Conservation (phyloP, 1,140 invertebrate genomes). For the Harlomillsia oculata region DNA sequence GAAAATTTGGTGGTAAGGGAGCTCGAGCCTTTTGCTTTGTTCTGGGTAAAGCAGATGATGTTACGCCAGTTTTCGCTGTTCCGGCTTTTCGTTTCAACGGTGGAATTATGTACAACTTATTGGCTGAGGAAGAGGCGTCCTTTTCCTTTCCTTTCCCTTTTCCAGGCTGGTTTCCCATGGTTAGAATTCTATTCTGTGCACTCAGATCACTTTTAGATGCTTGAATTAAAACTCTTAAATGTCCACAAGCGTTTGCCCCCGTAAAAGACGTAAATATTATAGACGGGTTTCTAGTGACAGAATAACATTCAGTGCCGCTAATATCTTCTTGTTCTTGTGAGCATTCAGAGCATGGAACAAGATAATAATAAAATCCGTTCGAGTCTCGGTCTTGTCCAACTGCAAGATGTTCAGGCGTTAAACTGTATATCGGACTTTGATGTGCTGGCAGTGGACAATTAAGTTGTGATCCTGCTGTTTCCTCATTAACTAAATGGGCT, state of each 20-base stretch:
- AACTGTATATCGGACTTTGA: not conserved
- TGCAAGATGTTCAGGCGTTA: not conserved
- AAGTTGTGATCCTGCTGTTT: no score
- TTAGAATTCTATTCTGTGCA: not conserved
- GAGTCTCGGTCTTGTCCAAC: not conserved
- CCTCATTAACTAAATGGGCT: no score
- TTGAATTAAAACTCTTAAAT: conserved; percentile 3
- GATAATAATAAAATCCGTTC: conserved; percentile 5
- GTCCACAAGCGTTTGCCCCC: conserved; percentile 2
- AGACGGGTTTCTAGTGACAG: not conserved
- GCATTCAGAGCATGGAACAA: conserved; percentile 8
- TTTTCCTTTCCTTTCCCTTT: conserved; percentile 10
- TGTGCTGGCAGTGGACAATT: no score
- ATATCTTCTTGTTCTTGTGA: not conserved
- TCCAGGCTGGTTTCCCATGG: conserved; percentile 19
- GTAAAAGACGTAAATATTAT: not conserved
- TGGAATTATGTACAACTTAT: no score
- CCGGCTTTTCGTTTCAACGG: not conserved
- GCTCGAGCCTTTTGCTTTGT: not conserved
- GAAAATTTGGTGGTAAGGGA: conserved; percentile 1
- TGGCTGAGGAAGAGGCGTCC: no score
- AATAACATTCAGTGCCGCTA: not conserved
- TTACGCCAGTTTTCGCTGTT: not conserved
- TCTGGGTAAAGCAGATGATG: not conserved
- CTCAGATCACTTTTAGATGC: not conserved